phyloP scores from a whole-genome alignment of 2,888 invertebrate species.

The Drosophila multiciliata region DNA sequence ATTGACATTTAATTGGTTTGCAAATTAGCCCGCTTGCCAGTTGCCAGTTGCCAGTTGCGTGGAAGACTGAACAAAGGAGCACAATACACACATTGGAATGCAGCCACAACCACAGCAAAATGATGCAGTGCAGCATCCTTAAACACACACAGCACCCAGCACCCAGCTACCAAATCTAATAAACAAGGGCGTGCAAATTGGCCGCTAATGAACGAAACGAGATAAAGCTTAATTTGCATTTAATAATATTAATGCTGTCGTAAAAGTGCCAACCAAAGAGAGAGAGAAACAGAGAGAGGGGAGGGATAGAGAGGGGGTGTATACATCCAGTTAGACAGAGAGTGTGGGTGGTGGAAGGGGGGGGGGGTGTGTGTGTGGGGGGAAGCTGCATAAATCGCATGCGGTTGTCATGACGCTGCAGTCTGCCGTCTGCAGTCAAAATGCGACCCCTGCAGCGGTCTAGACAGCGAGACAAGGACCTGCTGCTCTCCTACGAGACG shows the following conservation, averaged over 20 bases:
- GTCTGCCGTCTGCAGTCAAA: slow-evolving; percentile 43
- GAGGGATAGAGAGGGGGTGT: background rate
- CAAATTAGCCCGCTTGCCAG: slow-evolving; percentile 75
- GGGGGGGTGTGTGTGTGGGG: background rate
- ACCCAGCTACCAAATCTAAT: slow-evolving; percentile 30
- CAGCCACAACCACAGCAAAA: slow-evolving; percentile 19
- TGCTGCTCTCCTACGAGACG: slow-evolving; percentile 32
- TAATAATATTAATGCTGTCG: slow-evolving; percentile 77
- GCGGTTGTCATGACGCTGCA: slow-evolving; percentile 78
- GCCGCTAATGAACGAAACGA: slow-evolving; percentile 76
- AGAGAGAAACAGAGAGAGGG: background rate
- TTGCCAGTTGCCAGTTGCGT: slow-evolving; percentile 28
- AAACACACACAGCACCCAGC: background rate
- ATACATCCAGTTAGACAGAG: slow-evolving; percentile 16
- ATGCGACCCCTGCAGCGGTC: slow-evolving; percentile 71
- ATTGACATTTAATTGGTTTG: slow-evolving; percentile 83
- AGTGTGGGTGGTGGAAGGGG: background rate
- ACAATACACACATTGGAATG: slow-evolving; percentile 23
- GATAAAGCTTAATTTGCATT: slow-evolving; percentile 81
- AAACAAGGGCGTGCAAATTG: slow-evolving; percentile 69
- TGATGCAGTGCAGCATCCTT: slow-evolving; percentile 31
- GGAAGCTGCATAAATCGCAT: slow-evolving; percentile 72
- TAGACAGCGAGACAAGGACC: slow-evolving; percentile 60
- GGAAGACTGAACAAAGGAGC: slow-evolving; percentile 1
- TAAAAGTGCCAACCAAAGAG: slow-evolving; percentile 24